Evolutionary conservation across 2,113 vertebrate genomes (phyloP).

Genomic region (Dolichotis patagonum): DNA sequence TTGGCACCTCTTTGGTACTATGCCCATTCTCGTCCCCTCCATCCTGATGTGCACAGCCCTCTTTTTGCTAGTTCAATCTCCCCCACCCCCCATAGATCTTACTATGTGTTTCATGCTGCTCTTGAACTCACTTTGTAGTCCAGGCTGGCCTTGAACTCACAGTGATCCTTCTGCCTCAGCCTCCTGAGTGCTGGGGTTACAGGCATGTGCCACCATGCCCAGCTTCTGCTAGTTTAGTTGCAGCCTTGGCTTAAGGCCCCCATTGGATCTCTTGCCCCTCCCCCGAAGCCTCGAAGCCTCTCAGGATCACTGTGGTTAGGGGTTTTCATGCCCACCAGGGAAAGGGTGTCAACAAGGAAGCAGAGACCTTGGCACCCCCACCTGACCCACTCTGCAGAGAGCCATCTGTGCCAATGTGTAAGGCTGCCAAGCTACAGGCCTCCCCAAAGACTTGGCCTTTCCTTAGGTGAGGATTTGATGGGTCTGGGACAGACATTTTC

Average conservation of each 20-base stretch:
- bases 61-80: neutral
- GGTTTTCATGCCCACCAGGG: neutral
- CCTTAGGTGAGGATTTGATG: neutral
- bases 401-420: neutral
- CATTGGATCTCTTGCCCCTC: neutral
- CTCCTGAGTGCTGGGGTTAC: neutral
- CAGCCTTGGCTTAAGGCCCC: neutral
- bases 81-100: too few species aligned
- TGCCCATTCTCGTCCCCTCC: neutral
- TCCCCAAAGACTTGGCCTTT: neutral
- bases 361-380: neutral
- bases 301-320: neutral
- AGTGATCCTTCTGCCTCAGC: neutral
- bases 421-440: neutral
- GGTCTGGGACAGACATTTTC: neutral
- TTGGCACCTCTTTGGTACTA: neutral
- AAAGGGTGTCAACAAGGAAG: neutral
- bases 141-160: neutral
- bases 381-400: neutral
- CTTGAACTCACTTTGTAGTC: neutral
- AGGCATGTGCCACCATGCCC: neutral
- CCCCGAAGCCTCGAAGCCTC: neutral
- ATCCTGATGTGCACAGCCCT: fast-evolving
- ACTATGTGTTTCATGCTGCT: neutral
- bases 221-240: neutral